Evolutionary conservation across 2,113 vertebrate species (phyloP), one percentile per base, ranked within the genome.

Genomic region (Ahaetulla prasina): DNA sequence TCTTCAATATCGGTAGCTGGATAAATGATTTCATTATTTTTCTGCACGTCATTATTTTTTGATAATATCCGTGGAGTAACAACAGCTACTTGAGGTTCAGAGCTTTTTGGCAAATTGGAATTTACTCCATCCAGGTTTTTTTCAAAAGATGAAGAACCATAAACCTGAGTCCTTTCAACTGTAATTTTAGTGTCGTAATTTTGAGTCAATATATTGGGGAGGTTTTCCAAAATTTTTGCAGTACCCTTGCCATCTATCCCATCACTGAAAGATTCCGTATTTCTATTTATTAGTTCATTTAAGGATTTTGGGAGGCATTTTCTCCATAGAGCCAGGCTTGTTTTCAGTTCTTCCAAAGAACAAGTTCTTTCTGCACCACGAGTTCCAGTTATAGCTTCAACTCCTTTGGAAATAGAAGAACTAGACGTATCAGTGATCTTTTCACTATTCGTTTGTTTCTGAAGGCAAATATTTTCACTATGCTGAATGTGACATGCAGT

Each of bases 31-130:
- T 80, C 91, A 47, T 88, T 54, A 25, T 92, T 92, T 39, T 91
- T 43, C 84, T 35, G 80, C 54, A 95, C 95, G 7, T 94, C 93
- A 85, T 30, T 89, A 55, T 92, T 96, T 87, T 97, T 94, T 39
- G 96, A 95, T 91, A 98, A 96, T 39, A 98, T 95, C 92, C 98
- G 96, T 12, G 98, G 98, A 47, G 97, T 96, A 23, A 98, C 98
- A 57, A 98, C 94, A 55, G 98, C 98, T 94, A 98, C 94, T 80
- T 98, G 98, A 60, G 96, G 97, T 89, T 98, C 98, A 90, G 96
- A 92, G 85, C 94, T 94, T 93, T 98, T 98, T 27, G 93, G 50
- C 35, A 89, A 47, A 94, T 14, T 96, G 35, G 93, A 74, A 93
- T 49, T 55, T 11, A 93, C 2, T 0, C 92, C 49, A 63, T 98